A percentile compares a stretch with the other conserved stretches of the same genome.
These are phyloP conservation scores for Liolophura sinensis DNA, from an alignment of 1,140 invertebrate genomes.

Conservation along the genomic window DNA sequence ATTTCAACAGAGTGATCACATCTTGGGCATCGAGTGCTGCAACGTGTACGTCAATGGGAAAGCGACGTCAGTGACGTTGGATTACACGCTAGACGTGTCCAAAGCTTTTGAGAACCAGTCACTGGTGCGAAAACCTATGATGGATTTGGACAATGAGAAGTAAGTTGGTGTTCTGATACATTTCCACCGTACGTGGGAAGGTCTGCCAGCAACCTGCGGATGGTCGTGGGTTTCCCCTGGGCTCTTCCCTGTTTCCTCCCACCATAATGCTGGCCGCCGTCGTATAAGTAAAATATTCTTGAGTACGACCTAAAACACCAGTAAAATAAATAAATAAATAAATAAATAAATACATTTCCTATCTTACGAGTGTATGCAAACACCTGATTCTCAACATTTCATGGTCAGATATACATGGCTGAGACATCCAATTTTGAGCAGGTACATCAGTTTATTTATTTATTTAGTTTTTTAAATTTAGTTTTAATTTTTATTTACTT, in stretches of 20 bases:
- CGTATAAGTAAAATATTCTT: no score
- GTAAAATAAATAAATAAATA: no score
- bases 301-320: no score
- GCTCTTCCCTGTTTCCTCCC: no score
- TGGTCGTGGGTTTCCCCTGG: no score
- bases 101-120: background rate
- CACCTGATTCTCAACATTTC: background rate
- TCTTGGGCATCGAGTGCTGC: constrained; percentile 80
- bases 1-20: constrained; percentile 71
- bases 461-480: no score
- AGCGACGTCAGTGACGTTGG: constrained; percentile 75
- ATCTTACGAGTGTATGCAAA: background rate
- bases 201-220: no score
- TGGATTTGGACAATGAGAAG: background rate
- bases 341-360: no score
- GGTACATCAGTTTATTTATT: background rate
- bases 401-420: background rate
- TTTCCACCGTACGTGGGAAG: no score
- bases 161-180: background rate
- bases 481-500: no score
- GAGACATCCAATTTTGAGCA: background rate
- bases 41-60: constrained; percentile 75
- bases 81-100: constrained; percentile 72
- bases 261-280: no score
- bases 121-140: background rate